phyloP scores from a whole-genome alignment of 2,797 vertebrate species.

The Gymnocypris eckloni region DNA sequence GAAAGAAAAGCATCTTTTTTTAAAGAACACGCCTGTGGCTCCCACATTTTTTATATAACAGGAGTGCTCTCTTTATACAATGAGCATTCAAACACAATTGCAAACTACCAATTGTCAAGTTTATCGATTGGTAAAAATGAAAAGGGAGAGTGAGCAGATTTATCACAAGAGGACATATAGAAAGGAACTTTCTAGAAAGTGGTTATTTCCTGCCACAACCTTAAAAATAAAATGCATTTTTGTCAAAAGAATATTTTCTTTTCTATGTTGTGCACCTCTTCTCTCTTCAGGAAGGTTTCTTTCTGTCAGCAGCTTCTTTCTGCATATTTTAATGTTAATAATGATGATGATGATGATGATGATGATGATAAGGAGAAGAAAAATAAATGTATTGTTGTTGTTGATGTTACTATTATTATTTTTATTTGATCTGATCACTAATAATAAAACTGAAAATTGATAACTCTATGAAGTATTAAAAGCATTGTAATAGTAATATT shows the following conservation, averaged over 20 bases:
- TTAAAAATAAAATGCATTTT: neutral
- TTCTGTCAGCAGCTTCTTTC: neutral
- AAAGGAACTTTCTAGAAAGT: neutral
- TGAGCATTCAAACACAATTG: neutral
- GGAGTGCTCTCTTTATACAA: neutral
- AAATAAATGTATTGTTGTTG: neutral
- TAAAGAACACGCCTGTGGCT: neutral
- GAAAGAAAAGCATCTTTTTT: slow-evolving; percentile 12
- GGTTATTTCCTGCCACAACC: neutral
- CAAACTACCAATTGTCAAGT: neutral
- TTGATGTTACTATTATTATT: neutral
- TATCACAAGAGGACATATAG: neutral
- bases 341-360: neutral
- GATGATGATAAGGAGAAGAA: no score
- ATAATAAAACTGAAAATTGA: neutral
- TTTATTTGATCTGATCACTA: neutral
- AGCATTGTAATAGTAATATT: neutral
- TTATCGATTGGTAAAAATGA: neutral
- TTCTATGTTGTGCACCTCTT: neutral
- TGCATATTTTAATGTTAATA: neutral
- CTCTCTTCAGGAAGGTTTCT: neutral
- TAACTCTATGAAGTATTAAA: neutral
- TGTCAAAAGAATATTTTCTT: no score
- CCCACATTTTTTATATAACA: neutral
- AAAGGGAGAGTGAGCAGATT: neutral